Conservation (phyloP, 2,888 invertebrate genomes). For the Machimus atricapillus region DNA sequence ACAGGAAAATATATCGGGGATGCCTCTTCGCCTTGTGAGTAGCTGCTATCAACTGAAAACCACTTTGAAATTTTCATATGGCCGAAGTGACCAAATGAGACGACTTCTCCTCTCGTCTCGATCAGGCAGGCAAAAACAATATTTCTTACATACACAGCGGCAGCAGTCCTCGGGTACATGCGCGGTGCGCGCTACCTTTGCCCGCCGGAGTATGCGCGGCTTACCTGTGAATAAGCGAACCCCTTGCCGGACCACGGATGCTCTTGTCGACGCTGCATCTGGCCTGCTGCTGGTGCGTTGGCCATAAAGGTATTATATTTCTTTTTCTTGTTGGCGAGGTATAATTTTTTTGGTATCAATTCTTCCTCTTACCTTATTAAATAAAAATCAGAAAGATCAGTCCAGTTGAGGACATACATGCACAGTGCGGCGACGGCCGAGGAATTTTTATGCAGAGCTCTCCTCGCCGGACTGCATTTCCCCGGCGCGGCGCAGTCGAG, state of each 20-base stretch:
- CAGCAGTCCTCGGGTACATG: neutral
- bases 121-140: conserved; percentile 23
- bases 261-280: conserved; percentile 27
- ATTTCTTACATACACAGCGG: conserved; percentile 12
- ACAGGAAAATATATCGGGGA: conserved; percentile 1
- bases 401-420: conserved; percentile 21
- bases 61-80: conserved; percentile 61
- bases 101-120: conserved; percentile 32
- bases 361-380: conserved; percentile 37
- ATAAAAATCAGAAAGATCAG: conserved; percentile 39
- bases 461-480: conserved; percentile 5
- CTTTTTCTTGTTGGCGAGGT: conserved; percentile 27
- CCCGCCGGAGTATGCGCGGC: neutral
- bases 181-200: neutral
- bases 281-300: conserved; percentile 17
- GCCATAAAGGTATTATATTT: conserved; percentile 39
- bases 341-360: conserved; percentile 40
- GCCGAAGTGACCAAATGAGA: conserved; percentile 51
- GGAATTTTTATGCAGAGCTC: neutral
- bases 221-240: conserved; percentile 39
- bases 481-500: neutral
- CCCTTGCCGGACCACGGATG: conserved; percentile 38
- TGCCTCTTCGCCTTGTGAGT: conserved; percentile 62
- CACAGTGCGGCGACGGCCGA: neutral
- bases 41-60: conserved; percentile 64